Conservation (phyloP, 2,888 invertebrate species). For the Argynnis bischoffii region DNA sequence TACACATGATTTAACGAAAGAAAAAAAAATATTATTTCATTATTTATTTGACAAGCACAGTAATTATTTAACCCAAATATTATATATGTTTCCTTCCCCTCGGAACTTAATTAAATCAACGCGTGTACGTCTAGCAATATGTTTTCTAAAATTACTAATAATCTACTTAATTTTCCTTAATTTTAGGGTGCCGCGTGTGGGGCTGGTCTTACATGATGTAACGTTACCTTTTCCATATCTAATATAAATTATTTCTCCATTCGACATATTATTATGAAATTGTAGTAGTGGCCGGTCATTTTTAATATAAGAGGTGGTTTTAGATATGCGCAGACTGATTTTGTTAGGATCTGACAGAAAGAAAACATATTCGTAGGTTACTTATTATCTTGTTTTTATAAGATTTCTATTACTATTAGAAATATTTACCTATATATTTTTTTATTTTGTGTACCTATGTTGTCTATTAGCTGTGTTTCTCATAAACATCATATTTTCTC, state of each 20-base stretch:
- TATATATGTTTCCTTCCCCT: not conserved
- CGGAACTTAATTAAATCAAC: constrained; percentile 21
- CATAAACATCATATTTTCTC: too few relatives aligned
- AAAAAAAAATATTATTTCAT: too few relatives aligned
- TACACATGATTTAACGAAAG: not conserved
- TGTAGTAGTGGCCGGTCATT: too few relatives aligned
- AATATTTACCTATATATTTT: too few relatives aligned
- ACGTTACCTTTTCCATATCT: not conserved
- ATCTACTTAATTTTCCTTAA: constrained; percentile 22
- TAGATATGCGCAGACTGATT: too few relatives aligned
- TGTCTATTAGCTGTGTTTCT: too few relatives aligned
- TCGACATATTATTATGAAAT: constrained; percentile 17
- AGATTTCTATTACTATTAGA: too few relatives aligned
- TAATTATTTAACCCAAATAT: not conserved
- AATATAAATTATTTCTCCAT: not conserved
- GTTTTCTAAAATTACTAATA: constrained; percentile 9
- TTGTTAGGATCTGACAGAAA: too few relatives aligned
- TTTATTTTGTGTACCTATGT: too few relatives aligned
- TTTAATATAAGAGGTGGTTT: too few relatives aligned
- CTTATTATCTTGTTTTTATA: too few relatives aligned
- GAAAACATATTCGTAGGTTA: too few relatives aligned
- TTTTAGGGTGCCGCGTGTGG: constrained; percentile 15
- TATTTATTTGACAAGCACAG: not conserved
- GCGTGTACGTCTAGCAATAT: constrained; percentile 8
- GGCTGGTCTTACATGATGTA: constrained; percentile 1